Evolutionary conservation across 2,113 vertebrate species (phyloP).

Genomic region (Pseudopodoces humilis): DNA sequence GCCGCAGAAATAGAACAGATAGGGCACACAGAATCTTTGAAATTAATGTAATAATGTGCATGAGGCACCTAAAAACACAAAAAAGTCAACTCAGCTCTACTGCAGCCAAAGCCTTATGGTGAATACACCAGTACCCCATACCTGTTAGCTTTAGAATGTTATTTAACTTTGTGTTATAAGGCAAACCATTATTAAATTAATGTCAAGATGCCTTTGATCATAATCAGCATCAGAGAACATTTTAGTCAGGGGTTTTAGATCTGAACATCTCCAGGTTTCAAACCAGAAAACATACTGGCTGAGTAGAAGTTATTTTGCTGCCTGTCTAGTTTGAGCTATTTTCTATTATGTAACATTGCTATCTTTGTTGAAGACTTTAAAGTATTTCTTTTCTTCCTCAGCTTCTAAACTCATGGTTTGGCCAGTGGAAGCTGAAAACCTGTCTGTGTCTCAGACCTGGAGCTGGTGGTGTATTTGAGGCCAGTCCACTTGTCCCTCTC

Average conservation of each 20-base stretch:
- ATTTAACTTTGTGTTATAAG: background rate
- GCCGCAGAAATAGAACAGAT: background rate
- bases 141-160: background rate
- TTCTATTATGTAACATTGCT: background rate
- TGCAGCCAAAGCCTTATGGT: background rate
- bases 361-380: background rate
- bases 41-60: background rate
- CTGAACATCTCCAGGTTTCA: background rate
- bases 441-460: background rate
- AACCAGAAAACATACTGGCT: background rate
- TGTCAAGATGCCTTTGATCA: background rate
- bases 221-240: background rate
- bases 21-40: background rate
- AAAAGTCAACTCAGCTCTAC: background rate
- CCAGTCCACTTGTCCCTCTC: background rate
- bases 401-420: background rate
- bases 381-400: background rate
- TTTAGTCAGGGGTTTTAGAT: background rate
- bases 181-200: background rate
- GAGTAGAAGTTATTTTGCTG: background rate
- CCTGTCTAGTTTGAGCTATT: background rate
- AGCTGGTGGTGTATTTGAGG: background rate
- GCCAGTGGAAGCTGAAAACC: background rate
- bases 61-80: background rate
- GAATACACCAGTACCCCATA: background rate